Percentiles rank a stretch among this genome's conserved stretches.
Evolutionary conservation across 2,888 invertebrate species (phyloP).

Genomic region (Eretmocerus hayati): DNA sequence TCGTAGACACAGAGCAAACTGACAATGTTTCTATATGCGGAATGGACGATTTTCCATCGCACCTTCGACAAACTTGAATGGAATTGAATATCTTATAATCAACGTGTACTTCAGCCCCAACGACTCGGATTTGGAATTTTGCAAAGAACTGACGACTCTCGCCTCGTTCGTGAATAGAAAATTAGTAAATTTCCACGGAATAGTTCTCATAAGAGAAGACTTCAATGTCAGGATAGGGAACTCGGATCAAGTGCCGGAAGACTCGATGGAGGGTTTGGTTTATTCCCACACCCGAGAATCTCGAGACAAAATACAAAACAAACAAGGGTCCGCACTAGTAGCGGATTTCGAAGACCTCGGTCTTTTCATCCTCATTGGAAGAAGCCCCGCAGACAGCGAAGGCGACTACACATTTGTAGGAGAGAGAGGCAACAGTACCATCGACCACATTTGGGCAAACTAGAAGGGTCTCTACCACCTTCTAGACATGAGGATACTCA

Average conservation of each 20-base stretch:
- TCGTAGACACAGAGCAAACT: neutral
- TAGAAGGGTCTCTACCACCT: neutral
- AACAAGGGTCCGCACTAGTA: conserved; percentile 4
- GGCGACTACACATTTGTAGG: conserved; percentile 7
- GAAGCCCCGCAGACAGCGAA: neutral
- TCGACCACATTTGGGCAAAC: conserved; percentile 12
- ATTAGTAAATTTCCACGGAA: neutral
- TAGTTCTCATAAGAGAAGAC: neutral
- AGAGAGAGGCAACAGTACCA: conserved; percentile 3
- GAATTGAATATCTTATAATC: neutral
- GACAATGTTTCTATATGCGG: neutral
- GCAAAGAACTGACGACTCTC: neutral
- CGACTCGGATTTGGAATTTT: too few species aligned
- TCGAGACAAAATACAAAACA: neutral
- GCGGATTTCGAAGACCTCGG: conserved; percentile 2
- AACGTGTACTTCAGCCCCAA: neutral
- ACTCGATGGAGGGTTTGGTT: neutral
- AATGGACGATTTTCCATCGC: neutral
- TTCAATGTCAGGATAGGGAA: neutral
- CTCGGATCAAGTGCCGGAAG: neutral
- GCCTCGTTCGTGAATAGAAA: neutral
- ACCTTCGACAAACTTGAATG: too few species aligned
- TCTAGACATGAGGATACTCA: neutral
- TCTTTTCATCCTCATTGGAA: conserved; percentile 4
- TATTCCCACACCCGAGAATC: neutral